Evolutionary conservation across 2,888 invertebrate genomes (phyloP), one percentile per base, ranked within the genome.

Genomic region (Abrostola tripartita): DNA sequence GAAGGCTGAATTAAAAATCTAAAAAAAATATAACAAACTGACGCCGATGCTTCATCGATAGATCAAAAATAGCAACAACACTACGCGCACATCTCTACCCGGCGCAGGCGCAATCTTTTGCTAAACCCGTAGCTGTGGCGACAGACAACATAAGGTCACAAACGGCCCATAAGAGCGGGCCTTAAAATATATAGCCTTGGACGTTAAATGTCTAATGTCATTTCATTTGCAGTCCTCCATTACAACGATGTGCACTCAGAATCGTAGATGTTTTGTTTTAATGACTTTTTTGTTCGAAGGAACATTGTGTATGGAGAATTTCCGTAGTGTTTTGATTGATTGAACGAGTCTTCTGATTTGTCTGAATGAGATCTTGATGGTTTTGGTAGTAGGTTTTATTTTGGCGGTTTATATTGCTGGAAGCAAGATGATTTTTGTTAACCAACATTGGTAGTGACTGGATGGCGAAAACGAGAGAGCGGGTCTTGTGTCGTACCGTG

Each of bases 101-200:
- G 52, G 61, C 78, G 78, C 85, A 81, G 81, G 88, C 87, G 89
- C 90, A 90, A 91, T 90, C 91, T 89, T 85, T 88, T 88, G 89
- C 88, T 87, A 86, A 90, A 86, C 88, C 87, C 88, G 88, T 88
- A 85, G 90, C 88, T 86, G 84, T 86, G 90, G 90, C 90, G 92
- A 92, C 91, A 91, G 91, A 90, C 90, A 89, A 91, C 91, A 90
- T 90, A 92, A 91, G 94, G 92, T 93, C 93, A 92, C 88, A 90
- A 89, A 88, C 88, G 87, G 90, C 83, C 90, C 88, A 87, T 90
- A 89, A 89, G 89, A 86, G 85, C 87, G 83, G 81, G 83, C 85
- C 89, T 91, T 89, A 86, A 90, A 91, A 92, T 91, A 91, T 92
- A 92, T 92, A 91, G 91, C 89, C 88, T 90, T 91, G 92, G 90